These are phyloP conservation scores for Phortica variegata DNA, from an alignment of 1,140 invertebrate species.

Conservation along the genomic window DNA sequence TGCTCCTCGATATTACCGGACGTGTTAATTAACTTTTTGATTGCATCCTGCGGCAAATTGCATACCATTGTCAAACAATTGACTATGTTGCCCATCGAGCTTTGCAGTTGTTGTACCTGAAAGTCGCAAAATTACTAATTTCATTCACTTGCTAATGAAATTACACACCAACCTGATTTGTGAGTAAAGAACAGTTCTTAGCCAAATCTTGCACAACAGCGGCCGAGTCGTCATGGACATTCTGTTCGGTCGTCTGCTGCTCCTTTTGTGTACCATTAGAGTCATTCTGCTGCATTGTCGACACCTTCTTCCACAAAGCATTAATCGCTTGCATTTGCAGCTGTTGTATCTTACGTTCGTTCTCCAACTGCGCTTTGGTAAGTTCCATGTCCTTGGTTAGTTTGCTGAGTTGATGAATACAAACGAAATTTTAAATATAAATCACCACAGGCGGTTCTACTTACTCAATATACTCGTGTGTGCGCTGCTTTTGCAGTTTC, in stretches of 20 bases:
- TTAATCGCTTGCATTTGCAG: conserved; percentile 89
- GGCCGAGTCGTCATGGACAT: conserved; percentile 26
- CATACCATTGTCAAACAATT: conserved; percentile 65
- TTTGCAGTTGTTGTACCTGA: conserved; percentile 74
- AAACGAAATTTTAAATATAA: neutral
- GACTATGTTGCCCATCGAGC: conserved; percentile 73
- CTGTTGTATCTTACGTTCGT: conserved; percentile 81
- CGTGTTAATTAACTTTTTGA: conserved; percentile 33
- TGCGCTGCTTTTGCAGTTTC: conserved; percentile 75
- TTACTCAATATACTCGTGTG: conserved; percentile 85
- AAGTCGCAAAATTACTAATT: too few species aligned
- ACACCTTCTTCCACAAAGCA: conserved; percentile 86
- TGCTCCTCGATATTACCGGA: conserved; percentile 20
- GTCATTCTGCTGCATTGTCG: conserved; percentile 63
- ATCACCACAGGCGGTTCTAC: conserved; percentile 19
- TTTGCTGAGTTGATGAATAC: conserved; percentile 61
- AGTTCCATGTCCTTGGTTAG: conserved; percentile 77
- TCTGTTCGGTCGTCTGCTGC: conserved; percentile 2
- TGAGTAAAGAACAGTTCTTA: conserved; percentile 59
- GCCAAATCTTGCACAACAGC: conserved; percentile 58
- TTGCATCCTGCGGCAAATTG: conserved; percentile 57
- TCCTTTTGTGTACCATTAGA: neutral
- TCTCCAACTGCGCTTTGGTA: conserved; percentile 78
- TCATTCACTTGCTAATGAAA: neutral
- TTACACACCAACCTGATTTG: conserved; percentile 55